Conservation (phyloP, 2,797 vertebrate species). For the Molossus molossus region DNA sequence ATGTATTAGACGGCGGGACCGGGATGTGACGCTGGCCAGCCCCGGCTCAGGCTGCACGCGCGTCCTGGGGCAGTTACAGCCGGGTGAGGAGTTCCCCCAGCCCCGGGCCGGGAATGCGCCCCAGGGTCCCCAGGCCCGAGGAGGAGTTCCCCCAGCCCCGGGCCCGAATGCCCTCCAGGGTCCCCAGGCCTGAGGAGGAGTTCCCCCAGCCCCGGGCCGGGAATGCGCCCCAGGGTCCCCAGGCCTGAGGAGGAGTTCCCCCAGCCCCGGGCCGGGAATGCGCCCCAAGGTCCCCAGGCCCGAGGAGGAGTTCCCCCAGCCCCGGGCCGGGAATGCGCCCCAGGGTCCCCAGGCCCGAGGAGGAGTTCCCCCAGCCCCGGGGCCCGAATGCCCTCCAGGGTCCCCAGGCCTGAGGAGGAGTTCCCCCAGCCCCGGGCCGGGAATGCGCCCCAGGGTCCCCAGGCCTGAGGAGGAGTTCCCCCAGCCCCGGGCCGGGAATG, state of each 20-base stretch:
- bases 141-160: not conserved
- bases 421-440: not conserved
- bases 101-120: not conserved
- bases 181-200: rapidly evolving
- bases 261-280: not conserved
- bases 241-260: too few species aligned
- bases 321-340: not conserved
- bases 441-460: not conserved
- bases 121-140: not conserved
- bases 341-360: rapidly evolving
- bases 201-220: not conserved
- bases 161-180: not conserved
- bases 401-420: rapidly evolving
- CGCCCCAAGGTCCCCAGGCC: rapidly evolving
- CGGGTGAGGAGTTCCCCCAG: not conserved
- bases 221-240: not conserved
- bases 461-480: too few species aligned
- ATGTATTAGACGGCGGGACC: constrained; percentile 81
- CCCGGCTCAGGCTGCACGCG: constrained; percentile 10
- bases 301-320: not conserved
- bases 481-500: not conserved
- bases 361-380: not conserved
- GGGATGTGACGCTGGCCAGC: constrained; percentile 76
- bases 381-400: not conserved
- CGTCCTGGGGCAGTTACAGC: constrained; percentile 67